Base-by-base conservation (phyloP, 2,113 vertebrate genomes). In the Psittacula cyanocephala region DNA sequence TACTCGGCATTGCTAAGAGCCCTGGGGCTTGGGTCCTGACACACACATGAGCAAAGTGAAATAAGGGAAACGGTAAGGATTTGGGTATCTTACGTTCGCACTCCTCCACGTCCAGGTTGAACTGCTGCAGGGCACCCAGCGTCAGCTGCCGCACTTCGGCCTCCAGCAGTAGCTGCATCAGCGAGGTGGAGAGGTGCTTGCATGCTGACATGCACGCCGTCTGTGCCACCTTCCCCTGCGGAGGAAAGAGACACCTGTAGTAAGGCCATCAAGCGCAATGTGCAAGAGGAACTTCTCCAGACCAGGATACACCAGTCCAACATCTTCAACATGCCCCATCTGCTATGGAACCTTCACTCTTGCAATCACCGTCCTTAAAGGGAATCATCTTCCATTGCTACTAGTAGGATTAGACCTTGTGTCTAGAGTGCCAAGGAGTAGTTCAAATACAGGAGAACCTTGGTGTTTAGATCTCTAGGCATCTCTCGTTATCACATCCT, bases 121-220 rank as follows among this genome's bases (percentile, higher is more conserved):
- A 98, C 97, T 99, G 99, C 91, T 99, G 99, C 81, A 99, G 90
- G 8, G 99, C 99, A 2, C 99, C 99, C 98, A 99, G 97, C 11
- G 99, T 99, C 63, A 99, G 98, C 98, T 99, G 99, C 44, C 99
- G 91, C 59, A 99, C 98, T 93, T 99, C 99, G 0, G 98, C 98
- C 90, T 99, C 99, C 63, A 99, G 97, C 88, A 99, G 98, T 74
- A 99, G 98, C 95, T 99, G 99, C 97, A 99, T 98, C 97, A 99
- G 97, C 1, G 98, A 99, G 19, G 99, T 99, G 91, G 99, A 98
- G 80, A 99, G 98, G 97, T 99, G 99, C 25, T 99, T 99, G 96
- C 99, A 99, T 29, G 99, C 99, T 0, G 99, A 99, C 99, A 99
- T 99, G 88, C 99, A 99, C 28, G 99, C 99, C 0, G 99, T 99